phyloP scores from a whole-genome alignment of 2,888 invertebrate genomes.

The Diaphora mendica region DNA sequence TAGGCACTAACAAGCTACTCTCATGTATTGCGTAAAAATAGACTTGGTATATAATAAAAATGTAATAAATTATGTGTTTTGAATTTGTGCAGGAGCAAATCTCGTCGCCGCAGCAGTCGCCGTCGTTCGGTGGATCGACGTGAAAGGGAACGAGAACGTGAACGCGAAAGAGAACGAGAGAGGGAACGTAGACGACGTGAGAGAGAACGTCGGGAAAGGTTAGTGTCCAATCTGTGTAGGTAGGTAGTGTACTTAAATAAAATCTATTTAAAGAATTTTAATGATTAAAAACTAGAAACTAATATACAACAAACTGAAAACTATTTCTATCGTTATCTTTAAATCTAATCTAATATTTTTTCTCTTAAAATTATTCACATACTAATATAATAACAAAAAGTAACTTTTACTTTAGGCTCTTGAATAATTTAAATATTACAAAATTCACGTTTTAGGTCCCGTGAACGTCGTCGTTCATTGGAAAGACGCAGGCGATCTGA shows the following conservation, averaged over 20 bases:
- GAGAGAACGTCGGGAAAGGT: conserved; percentile 78
- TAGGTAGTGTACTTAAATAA: neutral
- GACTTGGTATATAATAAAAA: neutral
- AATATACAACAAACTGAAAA: neutral
- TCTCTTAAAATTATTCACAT: too few relatives aligned
- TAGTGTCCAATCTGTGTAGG: conserved; percentile 20
- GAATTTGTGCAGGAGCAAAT: conserved; percentile 69
- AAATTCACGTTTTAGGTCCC: conserved; percentile 66
- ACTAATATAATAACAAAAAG: too few relatives aligned
- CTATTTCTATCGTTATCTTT: neutral
- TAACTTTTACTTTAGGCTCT: too few relatives aligned
- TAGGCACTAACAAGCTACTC: neutral
- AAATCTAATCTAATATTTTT: too few relatives aligned
- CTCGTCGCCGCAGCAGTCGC: conserved; percentile 78
- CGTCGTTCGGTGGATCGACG: conserved; percentile 81
- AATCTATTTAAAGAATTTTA: neutral
- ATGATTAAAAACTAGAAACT: neutral
- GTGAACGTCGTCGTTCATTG: conserved; percentile 83
- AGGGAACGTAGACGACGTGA: conserved; percentile 70
- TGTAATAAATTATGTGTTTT: neutral
- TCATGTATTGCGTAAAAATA: neutral
- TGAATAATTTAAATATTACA: too few relatives aligned
- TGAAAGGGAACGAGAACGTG: conserved; percentile 76
- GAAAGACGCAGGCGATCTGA: conserved; percentile 82
- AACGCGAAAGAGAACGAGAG: conserved; percentile 72